A percentile compares a stretch with the other conserved stretches of the same genome.
Conservation (phyloP, 1,140 invertebrate species). For the Bombus impatiens region DNA sequence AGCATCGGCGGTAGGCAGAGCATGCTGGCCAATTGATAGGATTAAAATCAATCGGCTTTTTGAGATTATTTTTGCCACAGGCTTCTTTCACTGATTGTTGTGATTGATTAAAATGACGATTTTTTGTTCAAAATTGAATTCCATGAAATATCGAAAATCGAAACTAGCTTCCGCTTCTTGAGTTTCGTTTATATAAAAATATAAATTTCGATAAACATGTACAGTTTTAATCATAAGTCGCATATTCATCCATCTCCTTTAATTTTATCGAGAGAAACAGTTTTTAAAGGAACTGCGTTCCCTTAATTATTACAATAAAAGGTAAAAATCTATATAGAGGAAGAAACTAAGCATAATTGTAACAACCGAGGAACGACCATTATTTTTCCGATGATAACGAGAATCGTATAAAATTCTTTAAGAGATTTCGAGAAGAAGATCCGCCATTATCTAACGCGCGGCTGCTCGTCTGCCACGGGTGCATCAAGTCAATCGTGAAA, state of each 20-base stretch:
- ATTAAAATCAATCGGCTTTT: background rate
- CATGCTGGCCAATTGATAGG: slow-evolving; percentile 35
- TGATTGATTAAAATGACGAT: background rate
- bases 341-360: too few relatives aligned
- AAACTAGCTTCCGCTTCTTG: background rate
- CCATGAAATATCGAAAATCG: background rate
- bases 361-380: too few relatives aligned
- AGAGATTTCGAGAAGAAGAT: background rate
- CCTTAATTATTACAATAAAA: too few relatives aligned
- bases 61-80: background rate
- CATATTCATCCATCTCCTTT: too few relatives aligned
- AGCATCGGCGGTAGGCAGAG: slow-evolving; percentile 13
- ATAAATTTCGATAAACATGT: too few relatives aligned
- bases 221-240: background rate
- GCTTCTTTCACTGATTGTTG: too few relatives aligned
- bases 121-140: background rate
- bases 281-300: too few relatives aligned
- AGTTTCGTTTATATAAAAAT: too few relatives aligned
- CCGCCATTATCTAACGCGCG: background rate
- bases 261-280: too few relatives aligned
- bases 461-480: background rate
- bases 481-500: slow-evolving; percentile 14
- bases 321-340: too few relatives aligned
- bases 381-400: background rate
- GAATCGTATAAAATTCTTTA: background rate